Evolutionary conservation across 2,113 vertebrate genomes (phyloP), one percentile per base, ranked within the genome.

Genomic region (Prolemur simus): DNA sequence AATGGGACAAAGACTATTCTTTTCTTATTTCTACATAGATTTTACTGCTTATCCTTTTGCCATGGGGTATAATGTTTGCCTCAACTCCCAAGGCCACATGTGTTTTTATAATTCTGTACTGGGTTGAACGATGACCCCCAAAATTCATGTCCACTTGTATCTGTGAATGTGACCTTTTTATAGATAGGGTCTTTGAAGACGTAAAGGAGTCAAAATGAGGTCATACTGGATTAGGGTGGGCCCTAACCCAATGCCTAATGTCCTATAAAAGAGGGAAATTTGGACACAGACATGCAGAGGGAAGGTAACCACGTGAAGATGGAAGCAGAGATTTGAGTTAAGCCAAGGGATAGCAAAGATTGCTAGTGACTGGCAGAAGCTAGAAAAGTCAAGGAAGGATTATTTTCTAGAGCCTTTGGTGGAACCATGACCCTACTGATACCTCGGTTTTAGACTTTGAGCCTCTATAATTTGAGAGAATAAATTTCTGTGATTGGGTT

Each of bases 321-420:
- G 12, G 23, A 81, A 7, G 3, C 8, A 66, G 47, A 92, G 78
- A 77, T 49, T 25, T 58, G 78, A 29, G 39, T 52, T 20, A 47
- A 56, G 39, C 25, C 66, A 66, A 39, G 23, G 25, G 32, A 9
- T 2, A 20, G 10, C 3, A 20, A 68, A 25, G 15, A 64, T 25
- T 45, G 21, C 11, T 1, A 0, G 54, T 6, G 10, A 8, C n/a
- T 45, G 39, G 3, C 4, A 39, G 49, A 66, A 34, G 8, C 11
- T 29, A 3, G 42, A 54, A 8, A 37, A 27, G 27, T 12, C 17
- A 45, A 42, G 0, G n/a, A 21, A n/a, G 39, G 37, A 32, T 56
- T 34, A 42, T 76, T 69, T 13, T 14, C 8, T 2, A 78, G 32
- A 37, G 27, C 13, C 39, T 66, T n/a, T 34, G 12, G 49, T 85